Evolutionary conservation across 2,888 invertebrate genomes (phyloP).

Genomic region (Yponomeuta cagnagella): DNA sequence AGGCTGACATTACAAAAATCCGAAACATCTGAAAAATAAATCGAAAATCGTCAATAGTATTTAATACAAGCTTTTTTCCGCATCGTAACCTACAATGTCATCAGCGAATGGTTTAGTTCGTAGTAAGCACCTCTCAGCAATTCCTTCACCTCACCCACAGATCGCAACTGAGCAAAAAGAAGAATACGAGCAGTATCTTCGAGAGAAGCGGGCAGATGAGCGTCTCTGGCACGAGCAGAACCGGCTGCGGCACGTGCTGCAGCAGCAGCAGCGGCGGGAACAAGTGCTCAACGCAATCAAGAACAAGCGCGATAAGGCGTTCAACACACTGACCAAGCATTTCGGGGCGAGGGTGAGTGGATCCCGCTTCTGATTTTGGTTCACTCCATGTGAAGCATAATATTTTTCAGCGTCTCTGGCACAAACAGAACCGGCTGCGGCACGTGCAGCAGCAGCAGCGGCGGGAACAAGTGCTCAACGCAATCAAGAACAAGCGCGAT

Average conservation of each 20-base stretch:
- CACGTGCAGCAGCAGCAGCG: conserved; percentile 37
- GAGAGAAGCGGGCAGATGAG: conserved; percentile 54
- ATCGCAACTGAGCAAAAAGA: conserved; percentile 54
- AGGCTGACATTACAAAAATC: too few relatives aligned
- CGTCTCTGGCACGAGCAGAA: conserved; percentile 55
- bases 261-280: conserved; percentile 35
- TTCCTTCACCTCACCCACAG: conserved; percentile 27
- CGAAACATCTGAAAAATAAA: too few relatives aligned
- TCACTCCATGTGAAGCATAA: conserved; percentile 20
- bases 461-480: conserved; percentile 37
- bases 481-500: conserved; percentile 47
- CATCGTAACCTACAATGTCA: too few relatives aligned
- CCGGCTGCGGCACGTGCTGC: conserved; percentile 39
- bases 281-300: conserved; percentile 44
- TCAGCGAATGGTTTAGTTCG: too few relatives aligned
- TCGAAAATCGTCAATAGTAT: too few relatives aligned
- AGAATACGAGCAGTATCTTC: conserved; percentile 65
- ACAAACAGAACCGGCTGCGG: conserved; percentile 53
- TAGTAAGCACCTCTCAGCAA: too few relatives aligned
- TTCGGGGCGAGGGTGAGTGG: conserved; percentile 2
- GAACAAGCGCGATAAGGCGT: conserved; percentile 36
- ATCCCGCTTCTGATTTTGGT: conserved; percentile 6
- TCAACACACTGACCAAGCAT: conserved; percentile 10
- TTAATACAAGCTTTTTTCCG: too few relatives aligned
- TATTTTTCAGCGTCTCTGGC: conserved; percentile 40